A percentile compares a stretch with the other conserved stretches of the same genome.
phyloP scores from a whole-genome alignment of 2,113 vertebrate genomes.

The Rhynchopsitta pachyrhyncha region DNA sequence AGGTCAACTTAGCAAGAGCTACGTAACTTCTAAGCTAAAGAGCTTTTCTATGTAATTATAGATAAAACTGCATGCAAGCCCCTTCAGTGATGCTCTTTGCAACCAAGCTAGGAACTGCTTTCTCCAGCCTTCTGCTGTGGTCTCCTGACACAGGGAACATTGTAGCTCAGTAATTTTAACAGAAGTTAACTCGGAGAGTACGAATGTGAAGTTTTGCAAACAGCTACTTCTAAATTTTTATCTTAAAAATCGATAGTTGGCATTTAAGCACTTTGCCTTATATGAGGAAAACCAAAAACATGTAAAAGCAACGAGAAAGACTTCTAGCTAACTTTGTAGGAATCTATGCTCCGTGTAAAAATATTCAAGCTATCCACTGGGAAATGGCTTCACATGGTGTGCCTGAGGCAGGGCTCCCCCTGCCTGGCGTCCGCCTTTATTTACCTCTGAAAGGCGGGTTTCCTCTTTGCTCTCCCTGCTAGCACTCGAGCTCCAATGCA shows the following conservation, averaged over 20 bases:
- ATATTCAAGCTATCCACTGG: accelerated
- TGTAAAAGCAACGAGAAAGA: neutral
- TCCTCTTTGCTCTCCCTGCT: neutral
- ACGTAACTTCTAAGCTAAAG: neutral
- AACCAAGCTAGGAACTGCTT: accelerated
- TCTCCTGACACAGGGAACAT: neutral
- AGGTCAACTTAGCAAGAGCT: neutral
- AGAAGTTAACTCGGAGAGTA: neutral
- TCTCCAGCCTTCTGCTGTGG: neutral
- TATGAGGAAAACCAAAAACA: accelerated
- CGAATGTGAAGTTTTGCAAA: neutral
- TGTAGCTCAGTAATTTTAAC: neutral
- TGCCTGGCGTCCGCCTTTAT: accelerated
- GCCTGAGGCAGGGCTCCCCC: neutral
- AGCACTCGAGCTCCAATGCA: accelerated
- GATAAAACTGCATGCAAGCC: neutral
- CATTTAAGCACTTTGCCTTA: accelerated
- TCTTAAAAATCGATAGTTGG: neutral
- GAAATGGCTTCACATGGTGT: accelerated
- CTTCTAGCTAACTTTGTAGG: accelerated
- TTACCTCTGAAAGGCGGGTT: neutral
- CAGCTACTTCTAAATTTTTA: neutral
- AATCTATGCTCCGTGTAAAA: accelerated
- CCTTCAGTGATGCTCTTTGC: too few relatives aligned
- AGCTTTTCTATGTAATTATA: neutral